Conservation (phyloP, 2,797 vertebrate species). For the Acanthurus lineatus region DNA sequence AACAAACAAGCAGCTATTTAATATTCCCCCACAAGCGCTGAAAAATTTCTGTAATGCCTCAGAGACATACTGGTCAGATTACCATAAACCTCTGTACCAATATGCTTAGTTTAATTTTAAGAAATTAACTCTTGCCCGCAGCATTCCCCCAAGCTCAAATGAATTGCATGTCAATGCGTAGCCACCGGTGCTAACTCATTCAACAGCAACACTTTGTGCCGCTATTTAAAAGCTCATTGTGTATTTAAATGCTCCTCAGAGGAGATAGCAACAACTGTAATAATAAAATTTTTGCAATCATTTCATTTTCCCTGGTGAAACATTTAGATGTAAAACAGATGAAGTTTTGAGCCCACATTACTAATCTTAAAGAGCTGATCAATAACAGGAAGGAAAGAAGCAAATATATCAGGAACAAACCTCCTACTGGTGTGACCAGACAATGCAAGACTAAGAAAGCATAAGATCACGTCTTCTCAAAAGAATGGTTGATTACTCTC, state of each 20-base stretch:
- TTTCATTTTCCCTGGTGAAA: constrained; percentile 72
- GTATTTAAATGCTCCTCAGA: constrained; percentile 80
- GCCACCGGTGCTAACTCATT: constrained; percentile 64
- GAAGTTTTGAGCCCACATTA: constrained; percentile 46
- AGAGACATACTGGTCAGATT: constrained; percentile 82
- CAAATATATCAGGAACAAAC: constrained; percentile 44
- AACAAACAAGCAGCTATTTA: constrained; percentile 75
- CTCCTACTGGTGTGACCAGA: neutral
- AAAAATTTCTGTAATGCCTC: constrained; percentile 69
- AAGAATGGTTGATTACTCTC: no score
- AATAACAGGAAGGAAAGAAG: constrained; percentile 48
- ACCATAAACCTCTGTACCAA: constrained; percentile 85
- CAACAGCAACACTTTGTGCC: constrained; percentile 50
- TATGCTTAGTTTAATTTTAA: constrained; percentile 86
- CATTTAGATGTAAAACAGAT: constrained; percentile 72
- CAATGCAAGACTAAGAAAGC: neutral
- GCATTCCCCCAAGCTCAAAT: constrained; percentile 81
- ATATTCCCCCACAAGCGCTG: constrained; percentile 73
- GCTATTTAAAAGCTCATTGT: constrained; percentile 72
- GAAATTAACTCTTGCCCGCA: constrained; percentile 86
- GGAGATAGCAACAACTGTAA: constrained; percentile 75
- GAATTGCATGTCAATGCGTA: constrained; percentile 73
- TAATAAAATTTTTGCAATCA: constrained; percentile 74
- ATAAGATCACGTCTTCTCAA: neutral
- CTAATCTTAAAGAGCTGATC: constrained; percentile 46